Conservation (phyloP, 2,113 vertebrate genomes). For the Numenius arquata region DNA sequence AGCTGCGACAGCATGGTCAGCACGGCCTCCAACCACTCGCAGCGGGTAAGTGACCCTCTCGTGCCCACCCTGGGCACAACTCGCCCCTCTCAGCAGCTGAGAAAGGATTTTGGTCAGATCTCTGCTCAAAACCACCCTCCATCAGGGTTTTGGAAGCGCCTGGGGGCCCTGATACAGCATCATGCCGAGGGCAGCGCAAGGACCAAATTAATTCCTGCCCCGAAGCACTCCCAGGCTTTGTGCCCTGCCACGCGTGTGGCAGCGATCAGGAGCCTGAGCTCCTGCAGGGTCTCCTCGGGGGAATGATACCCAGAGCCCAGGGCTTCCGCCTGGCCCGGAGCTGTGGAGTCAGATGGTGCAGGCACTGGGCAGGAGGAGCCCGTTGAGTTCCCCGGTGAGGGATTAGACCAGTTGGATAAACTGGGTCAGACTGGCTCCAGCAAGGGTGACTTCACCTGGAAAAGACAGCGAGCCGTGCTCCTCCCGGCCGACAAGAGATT, state of each 20-base stretch:
- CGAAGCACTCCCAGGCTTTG: not conserved
- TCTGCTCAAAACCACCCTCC: not conserved
- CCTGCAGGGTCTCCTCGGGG: not conserved
- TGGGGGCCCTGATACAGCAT: not conserved
- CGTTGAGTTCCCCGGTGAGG: not conserved
- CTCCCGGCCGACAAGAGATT: not conserved
- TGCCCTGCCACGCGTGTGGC: fast-evolving
- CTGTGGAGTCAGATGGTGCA: not conserved
- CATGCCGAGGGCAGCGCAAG: not conserved
- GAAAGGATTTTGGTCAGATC: not conserved
- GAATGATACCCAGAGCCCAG: fast-evolving
- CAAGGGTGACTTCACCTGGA: not conserved
- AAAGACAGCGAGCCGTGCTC: not conserved
- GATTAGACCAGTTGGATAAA: not conserved
- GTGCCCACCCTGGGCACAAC: not conserved
- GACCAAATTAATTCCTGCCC: not conserved
- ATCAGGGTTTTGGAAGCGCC: not conserved
- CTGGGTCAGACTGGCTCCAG: not conserved
- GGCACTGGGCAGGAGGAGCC: not conserved
- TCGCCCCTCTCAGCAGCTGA: fast-evolving
- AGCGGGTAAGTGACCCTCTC: conserved; percentile 75
- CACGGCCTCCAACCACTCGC: conserved; percentile 72
- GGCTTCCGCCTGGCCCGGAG: not conserved
- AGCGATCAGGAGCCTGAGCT: fast-evolving
- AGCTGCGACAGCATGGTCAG: conserved; percentile 87